Conservation (phyloP, 2,113 vertebrate genomes). For the Erythrolamprus reginae region DNA sequence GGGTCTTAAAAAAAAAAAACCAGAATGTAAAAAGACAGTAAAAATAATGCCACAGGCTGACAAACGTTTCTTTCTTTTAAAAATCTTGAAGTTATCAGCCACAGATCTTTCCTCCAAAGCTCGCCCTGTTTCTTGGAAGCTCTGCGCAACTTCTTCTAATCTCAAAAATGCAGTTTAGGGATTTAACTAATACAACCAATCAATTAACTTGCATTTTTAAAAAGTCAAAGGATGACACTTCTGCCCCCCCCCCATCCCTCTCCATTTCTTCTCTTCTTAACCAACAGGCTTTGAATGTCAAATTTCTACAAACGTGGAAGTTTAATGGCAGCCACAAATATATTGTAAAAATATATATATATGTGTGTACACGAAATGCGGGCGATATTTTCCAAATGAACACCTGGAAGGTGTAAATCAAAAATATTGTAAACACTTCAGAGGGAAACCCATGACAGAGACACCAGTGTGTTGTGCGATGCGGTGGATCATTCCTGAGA, state of each 20-base stretch:
- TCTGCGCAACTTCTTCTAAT: background rate
- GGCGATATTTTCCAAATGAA: constrained; percentile 72
- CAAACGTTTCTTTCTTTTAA: background rate
- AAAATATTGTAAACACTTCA: constrained; percentile 82
- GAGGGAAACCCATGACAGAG: constrained; percentile 70
- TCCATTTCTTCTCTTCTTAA: accelerated
- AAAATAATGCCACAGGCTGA: accelerated
- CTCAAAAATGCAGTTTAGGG: accelerated
- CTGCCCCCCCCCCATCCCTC: too few species aligned
- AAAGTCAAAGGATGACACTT: background rate
- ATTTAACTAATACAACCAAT: constrained; percentile 1
- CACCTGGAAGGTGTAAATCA: constrained; percentile 98
- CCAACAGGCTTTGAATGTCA: constrained; percentile 45
- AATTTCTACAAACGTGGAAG: constrained; percentile 69
- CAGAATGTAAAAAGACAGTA: accelerated
- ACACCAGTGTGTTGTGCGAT: constrained; percentile 39
- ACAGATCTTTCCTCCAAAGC: accelerated
- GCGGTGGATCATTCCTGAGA: constrained; percentile 30
- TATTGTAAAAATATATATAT: constrained; percentile 64
- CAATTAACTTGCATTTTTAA: background rate
- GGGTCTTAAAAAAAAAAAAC: background rate
- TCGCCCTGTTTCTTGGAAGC: accelerated
- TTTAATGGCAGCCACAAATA: constrained; percentile 66
- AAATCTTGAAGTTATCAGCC: accelerated
- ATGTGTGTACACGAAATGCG: constrained; percentile 66